Conservation (phyloP, 2,888 invertebrate species). For the Cistogaster globosa region DNA sequence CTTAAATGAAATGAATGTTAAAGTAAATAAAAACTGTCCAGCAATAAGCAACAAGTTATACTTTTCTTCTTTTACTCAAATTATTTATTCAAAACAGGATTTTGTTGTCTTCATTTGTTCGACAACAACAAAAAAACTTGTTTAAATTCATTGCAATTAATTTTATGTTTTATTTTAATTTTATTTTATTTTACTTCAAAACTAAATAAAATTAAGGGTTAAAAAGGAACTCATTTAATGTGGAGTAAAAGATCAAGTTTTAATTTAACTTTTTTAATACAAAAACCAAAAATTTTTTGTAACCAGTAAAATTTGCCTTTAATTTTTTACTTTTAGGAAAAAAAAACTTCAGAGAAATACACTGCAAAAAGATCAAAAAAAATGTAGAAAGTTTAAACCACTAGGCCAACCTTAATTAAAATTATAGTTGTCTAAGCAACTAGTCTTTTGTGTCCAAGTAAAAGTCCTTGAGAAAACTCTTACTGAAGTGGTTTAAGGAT, state of each 20-base stretch:
- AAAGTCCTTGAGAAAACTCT: not conserved
- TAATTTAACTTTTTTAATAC: not conserved
- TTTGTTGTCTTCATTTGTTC: slow-evolving; percentile 21
- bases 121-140: slow-evolving; percentile 16
- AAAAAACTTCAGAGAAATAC: not conserved
- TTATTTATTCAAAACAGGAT: slow-evolving; percentile 57
- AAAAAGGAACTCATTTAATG: not conserved
- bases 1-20: too few relatives aligned
- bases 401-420: not conserved
- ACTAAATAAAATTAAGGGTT: slow-evolving; percentile 33
- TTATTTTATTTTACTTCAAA: slow-evolving; percentile 28
- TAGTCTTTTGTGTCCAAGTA: not conserved
- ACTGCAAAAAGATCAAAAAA: not conserved
- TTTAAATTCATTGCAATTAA: slow-evolving; percentile 55
- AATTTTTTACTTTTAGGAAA: slow-evolving; percentile 10
- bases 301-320: slow-evolving; percentile 36
- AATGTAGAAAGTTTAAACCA: not conserved
- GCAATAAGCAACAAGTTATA: slow-evolving; percentile 3
- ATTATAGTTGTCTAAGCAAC: not conserved
- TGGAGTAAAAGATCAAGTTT: not conserved
- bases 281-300: slow-evolving; percentile 12
- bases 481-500: too few relatives aligned
- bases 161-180: slow-evolving; percentile 57
- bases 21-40: not conserved
- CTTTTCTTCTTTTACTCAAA: slow-evolving; percentile 32